A percentile compares a stretch with the other conserved stretches of the same genome.
phyloP scores from a whole-genome alignment of 1,140 invertebrate genomes.

The Stratiolaelaps scimitus region DNA sequence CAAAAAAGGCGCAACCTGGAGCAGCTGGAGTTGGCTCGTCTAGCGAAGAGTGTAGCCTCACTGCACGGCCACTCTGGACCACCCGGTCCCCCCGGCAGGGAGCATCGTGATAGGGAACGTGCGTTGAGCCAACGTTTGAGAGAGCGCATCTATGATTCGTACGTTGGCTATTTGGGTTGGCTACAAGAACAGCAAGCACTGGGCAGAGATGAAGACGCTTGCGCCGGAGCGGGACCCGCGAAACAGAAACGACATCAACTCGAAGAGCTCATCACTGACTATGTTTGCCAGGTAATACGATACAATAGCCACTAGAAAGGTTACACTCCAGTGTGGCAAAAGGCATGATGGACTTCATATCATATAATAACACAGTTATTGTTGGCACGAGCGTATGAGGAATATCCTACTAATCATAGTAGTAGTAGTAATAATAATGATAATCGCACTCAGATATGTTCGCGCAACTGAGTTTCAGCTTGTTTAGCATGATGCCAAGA shows the following conservation, averaged over 20 bases:
- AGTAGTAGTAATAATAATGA: no score
- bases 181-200: slow-evolving; percentile 21
- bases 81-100: no score
- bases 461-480: no score
- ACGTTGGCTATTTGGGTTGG: slow-evolving; percentile 21
- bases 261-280: slow-evolving; percentile 18
- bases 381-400: no score
- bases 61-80: neutral
- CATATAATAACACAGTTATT: no score
- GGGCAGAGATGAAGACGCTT: neutral
- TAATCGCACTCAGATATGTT: no score
- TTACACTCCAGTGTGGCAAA: no score
- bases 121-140: neutral
- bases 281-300: slow-evolving; percentile 3
- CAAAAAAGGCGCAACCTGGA: slow-evolving; percentile 24
- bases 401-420: no score
- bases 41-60: neutral
- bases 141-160: slow-evolving; percentile 10
- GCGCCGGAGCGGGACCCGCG: neutral
- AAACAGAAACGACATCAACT: slow-evolving; percentile 27
- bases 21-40: slow-evolving; percentile 9
- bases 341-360: no score
- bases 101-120: slow-evolving; percentile 5
- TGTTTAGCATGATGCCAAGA: no score
- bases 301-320: no score